phyloP scores from a whole-genome alignment of 2,888 invertebrate species.

The Drosophila niveifrons region DNA sequence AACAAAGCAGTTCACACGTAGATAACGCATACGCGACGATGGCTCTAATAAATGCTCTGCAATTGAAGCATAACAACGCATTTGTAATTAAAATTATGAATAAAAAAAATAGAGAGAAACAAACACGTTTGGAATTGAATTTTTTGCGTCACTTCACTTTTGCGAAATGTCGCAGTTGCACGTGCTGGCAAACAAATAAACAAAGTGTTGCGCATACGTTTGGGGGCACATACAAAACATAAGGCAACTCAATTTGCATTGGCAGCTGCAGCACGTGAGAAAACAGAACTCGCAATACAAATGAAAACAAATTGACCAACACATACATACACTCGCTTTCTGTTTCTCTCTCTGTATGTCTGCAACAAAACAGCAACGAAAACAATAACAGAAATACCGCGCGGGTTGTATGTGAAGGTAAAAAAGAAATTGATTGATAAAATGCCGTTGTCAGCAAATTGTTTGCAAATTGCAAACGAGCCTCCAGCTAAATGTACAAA shows the following conservation, averaged over 20 bases:
- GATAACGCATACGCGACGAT: slow-evolving; percentile 25
- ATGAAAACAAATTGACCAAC: slow-evolving; percentile 40
- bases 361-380: slow-evolving; percentile 3
- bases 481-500: slow-evolving; percentile 32
- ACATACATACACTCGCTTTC: not conserved
- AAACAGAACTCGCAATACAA: slow-evolving; percentile 42
- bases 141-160: slow-evolving; percentile 41
- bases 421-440: slow-evolving; percentile 58
- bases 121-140: not conserved
- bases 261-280: slow-evolving; percentile 68
- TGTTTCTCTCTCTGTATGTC: not conserved
- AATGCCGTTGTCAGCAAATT: slow-evolving; percentile 50
- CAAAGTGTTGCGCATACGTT: slow-evolving; percentile 41
- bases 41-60: slow-evolving; percentile 15
- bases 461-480: slow-evolving; percentile 42
- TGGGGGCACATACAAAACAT: slow-evolving; percentile 17
- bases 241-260: slow-evolving; percentile 71
- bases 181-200: slow-evolving; percentile 71
- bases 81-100: slow-evolving; percentile 24
- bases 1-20: not conserved
- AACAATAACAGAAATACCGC: slow-evolving; percentile 17
- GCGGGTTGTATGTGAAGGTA: slow-evolving; percentile 7
- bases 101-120: not conserved
- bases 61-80: not conserved
- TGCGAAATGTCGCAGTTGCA: slow-evolving; percentile 57